Evolutionary conservation across 2,113 vertebrate species (phyloP).

Genomic region (Dolichotis patagonum): DNA sequence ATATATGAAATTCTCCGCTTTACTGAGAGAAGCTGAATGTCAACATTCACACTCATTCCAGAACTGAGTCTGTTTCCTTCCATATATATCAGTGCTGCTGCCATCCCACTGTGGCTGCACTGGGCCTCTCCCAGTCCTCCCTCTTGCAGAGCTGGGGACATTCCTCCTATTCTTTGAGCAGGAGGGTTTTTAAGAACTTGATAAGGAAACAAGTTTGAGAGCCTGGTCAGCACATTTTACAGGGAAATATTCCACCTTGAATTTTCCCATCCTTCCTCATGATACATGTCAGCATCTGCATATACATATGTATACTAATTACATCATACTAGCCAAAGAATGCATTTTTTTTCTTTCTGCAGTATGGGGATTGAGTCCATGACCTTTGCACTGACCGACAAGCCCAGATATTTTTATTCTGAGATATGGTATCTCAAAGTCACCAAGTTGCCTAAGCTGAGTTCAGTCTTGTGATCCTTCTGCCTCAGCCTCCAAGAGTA

Average conservation of each 20-base stretch:
- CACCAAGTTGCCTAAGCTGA: background rate
- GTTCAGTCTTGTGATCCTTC: background rate
- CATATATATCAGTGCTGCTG: background rate
- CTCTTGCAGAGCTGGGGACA: background rate
- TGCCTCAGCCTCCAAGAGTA: background rate
- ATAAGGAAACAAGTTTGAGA: background rate
- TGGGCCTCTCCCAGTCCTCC: background rate
- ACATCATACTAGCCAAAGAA: background rate
- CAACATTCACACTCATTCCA: constrained; percentile 20
- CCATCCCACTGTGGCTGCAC: background rate
- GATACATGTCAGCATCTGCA: background rate
- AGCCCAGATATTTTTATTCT: background rate
- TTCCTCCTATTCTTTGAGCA: background rate
- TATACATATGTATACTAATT: background rate
- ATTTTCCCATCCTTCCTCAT: background rate
- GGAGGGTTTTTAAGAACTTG: background rate
- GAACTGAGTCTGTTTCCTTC: constrained; percentile 6
- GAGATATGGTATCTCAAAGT: background rate
- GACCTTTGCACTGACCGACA: background rate
- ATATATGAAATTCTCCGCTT: constrained; percentile 41
- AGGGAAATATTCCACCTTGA: background rate
- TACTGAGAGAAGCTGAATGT: background rate
- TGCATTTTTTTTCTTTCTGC: background rate
- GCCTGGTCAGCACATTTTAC: background rate
- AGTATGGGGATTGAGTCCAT: background rate